Percentiles rank a stretch among this genome's conserved stretches.
These are phyloP conservation scores for Schizaphis graminum DNA, from an alignment of 2,888 invertebrate species.

Conservation along the genomic window DNA sequence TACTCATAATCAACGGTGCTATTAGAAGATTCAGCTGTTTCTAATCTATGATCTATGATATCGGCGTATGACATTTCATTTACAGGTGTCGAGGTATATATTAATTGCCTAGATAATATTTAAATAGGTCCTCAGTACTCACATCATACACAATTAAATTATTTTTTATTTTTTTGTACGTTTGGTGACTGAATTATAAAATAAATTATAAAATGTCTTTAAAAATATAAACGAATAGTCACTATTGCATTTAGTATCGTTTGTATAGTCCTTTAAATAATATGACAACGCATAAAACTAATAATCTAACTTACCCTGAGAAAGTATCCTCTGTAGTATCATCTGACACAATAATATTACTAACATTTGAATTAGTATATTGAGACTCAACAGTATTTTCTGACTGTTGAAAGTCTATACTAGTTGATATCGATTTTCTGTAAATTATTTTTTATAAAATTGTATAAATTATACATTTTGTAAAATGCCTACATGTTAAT, in stretches of 20 bases:
- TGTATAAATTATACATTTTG: no score
- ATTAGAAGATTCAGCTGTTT: slow-evolving; percentile 22
- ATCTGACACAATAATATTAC: no score
- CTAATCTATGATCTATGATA: neutral
- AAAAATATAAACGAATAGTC: slow-evolving; percentile 8
- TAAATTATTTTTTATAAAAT: no score
- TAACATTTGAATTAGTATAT: no score
- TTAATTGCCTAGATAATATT: slow-evolving; percentile 15
- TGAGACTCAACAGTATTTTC: no score
- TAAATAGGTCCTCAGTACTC: neutral
- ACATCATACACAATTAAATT: slow-evolving; percentile 9
- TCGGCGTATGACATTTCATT: neutral
- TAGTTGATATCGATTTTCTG: no score
- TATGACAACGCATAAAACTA: neutral
- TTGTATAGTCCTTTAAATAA: neutral
- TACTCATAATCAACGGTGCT: neutral
- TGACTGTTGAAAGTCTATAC: no score
- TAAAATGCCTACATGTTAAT: no score
- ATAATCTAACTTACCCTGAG: neutral
- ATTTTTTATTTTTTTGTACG: slow-evolving; percentile 10
- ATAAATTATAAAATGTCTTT: slow-evolving; percentile 15
- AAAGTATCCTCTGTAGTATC: neutral
- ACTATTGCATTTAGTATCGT: neutral
- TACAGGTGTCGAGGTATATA: neutral
- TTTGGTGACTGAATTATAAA: neutral